phyloP scores from a whole-genome alignment of 2,797 vertebrate genomes.

The Coregonus ussuriensis region DNA sequence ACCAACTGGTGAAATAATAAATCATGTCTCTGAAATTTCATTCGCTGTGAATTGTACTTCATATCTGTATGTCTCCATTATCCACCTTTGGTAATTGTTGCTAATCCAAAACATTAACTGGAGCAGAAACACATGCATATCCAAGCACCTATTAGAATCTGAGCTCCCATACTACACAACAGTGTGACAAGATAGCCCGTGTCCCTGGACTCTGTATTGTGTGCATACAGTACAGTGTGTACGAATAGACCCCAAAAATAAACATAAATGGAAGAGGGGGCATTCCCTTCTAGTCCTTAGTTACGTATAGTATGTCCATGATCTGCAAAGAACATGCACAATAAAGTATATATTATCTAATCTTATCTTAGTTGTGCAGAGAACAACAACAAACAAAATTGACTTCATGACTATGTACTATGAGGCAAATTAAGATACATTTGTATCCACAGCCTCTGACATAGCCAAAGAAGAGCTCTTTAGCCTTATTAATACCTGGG shows the following conservation, averaged over 20 bases:
- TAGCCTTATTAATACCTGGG: too few species aligned
- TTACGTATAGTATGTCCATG: too few species aligned
- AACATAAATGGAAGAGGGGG: background rate
- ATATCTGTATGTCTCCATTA: too few species aligned
- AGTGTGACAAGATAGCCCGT: constrained; percentile 10
- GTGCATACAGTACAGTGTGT: background rate
- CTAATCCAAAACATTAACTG: background rate
- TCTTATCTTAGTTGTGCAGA: too few species aligned
- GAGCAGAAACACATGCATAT: background rate
- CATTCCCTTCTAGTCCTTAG: background rate
- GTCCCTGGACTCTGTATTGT: background rate
- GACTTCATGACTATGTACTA: background rate
- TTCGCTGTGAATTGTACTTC: background rate
- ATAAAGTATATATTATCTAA: too few species aligned
- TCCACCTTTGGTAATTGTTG: background rate
- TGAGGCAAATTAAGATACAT: background rate
- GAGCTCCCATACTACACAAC: background rate
- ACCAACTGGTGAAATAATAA: constrained; percentile 68
- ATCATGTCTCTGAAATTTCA: constrained; percentile 35
- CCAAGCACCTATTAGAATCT: background rate
- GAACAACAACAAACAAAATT: background rate
- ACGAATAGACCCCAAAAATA: background rate
- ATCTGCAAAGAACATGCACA: too few species aligned
- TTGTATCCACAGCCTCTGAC: background rate
- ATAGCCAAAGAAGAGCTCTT: too few species aligned